These are phyloP conservation scores for Coptodon bakossiorum DNA, from an alignment of 2,113 vertebrate genomes.

Conservation along the genomic window DNA sequence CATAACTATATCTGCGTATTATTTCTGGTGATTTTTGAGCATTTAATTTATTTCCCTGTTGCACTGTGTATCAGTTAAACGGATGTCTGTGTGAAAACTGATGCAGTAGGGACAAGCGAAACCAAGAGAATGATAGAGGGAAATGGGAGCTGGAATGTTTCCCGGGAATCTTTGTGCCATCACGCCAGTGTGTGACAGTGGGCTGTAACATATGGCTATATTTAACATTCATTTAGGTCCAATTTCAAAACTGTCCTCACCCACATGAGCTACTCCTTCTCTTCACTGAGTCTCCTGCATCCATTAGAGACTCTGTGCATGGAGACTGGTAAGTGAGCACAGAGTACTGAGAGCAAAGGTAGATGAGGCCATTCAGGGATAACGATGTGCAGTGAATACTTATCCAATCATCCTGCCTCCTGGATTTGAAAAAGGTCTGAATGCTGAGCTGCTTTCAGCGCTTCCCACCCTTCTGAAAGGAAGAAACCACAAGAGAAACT, in stretches of 20 bases:
- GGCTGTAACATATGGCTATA: neutral
- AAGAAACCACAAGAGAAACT: conserved; percentile 18
- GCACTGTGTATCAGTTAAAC: neutral
- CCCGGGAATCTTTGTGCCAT: neutral
- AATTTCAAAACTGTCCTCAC: neutral
- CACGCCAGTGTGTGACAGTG: neutral
- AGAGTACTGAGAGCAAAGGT: conserved; percentile 33
- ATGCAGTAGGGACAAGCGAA: neutral
- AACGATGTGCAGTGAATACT: conserved; percentile 41
- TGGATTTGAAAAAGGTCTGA: conserved; percentile 40
- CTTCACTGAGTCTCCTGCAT: neutral
- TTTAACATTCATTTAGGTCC: conserved; percentile 17
- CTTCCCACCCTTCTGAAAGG: neutral
- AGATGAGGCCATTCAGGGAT: conserved; percentile 48
- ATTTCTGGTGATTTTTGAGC: conserved; percentile 4
- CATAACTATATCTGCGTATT: conserved; percentile 14
- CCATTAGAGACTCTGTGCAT: conserved; percentile 20
- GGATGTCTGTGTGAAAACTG: conserved; percentile 7
- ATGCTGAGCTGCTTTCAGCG: conserved; percentile 29
- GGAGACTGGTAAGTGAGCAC: conserved; percentile 19
- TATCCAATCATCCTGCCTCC: conserved; percentile 44
- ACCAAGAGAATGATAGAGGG: neutral
- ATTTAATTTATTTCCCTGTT: conserved; percentile 1
- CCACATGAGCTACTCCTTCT: neutral
- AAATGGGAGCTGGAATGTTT: neutral